Percentiles rank a stretch among this genome's conserved stretches.
phyloP scores from a whole-genome alignment of 1,140 invertebrate species.

The Aphelinus certus region DNA sequence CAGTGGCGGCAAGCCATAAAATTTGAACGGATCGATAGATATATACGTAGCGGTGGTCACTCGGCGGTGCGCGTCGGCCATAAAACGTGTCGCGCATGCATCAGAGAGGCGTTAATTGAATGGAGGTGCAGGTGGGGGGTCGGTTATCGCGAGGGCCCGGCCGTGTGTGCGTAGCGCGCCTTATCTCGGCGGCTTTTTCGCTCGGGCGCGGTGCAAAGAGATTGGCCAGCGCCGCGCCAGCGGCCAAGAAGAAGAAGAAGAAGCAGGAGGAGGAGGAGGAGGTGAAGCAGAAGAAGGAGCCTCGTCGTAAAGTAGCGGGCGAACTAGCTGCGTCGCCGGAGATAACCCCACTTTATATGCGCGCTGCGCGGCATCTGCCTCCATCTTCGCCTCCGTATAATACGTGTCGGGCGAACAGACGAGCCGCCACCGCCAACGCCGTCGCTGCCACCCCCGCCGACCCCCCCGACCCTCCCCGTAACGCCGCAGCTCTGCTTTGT shows the following conservation, averaged over 20 bases:
- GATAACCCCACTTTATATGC: conserved; percentile 39
- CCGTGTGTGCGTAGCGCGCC: background rate
- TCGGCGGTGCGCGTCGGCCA: too few species aligned
- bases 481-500: too few species aligned
- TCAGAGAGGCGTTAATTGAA: background rate
- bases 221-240: background rate
- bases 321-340: conserved; percentile 11
- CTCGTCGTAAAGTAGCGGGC: conserved; percentile 9
- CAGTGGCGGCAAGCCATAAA: too few species aligned
- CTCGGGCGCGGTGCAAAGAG: conserved; percentile 8
- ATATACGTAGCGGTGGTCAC: too few species aligned
- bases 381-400: conserved; percentile 30
- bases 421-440: conserved; percentile 1
- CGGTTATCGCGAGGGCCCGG: too few species aligned
- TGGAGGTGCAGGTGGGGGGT: background rate
- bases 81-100: background rate
- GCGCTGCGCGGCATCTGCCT: conserved; percentile 28
- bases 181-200: conserved; percentile 9
- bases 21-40: too few species aligned
- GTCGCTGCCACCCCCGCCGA: too few species aligned
- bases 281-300: background rate
- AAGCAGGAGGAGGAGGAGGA: too few species aligned
- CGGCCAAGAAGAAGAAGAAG: too few species aligned
- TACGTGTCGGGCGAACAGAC: conserved; percentile 34
- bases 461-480: background rate